Evolutionary conservation across 1,140 invertebrate genomes (phyloP).

Genomic region (Drosophila parvula): DNA sequence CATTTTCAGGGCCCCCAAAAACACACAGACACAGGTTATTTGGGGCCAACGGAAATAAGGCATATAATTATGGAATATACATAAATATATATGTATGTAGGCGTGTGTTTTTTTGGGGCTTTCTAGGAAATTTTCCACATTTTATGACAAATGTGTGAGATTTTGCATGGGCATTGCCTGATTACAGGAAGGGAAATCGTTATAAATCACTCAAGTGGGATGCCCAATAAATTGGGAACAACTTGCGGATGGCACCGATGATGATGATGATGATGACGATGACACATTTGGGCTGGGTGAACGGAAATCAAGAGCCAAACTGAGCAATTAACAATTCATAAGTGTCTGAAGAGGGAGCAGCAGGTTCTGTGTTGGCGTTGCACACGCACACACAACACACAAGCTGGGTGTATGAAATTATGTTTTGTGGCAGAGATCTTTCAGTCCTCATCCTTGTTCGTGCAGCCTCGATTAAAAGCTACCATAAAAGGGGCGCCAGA

Average conservation of each 20-base stretch:
- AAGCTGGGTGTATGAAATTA: slow-evolving; percentile 29
- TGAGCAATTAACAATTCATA: slow-evolving; percentile 34
- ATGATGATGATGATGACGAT: slow-evolving; percentile 26
- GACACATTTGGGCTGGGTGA: slow-evolving; percentile 45
- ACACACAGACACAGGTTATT: slow-evolving; percentile 1
- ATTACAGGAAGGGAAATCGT: slow-evolving; percentile 16
- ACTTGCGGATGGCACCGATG: slow-evolving; percentile 6
- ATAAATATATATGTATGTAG: slow-evolving; percentile 10
- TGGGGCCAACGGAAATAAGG: slow-evolving; percentile 51
- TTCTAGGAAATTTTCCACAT: slow-evolving; percentile 23
- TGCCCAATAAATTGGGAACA: slow-evolving; percentile 32
- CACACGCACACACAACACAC: background rate
- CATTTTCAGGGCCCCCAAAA: slow-evolving; percentile 22
- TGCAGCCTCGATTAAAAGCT: slow-evolving; percentile 31
- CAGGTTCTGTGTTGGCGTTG: slow-evolving; percentile 38
- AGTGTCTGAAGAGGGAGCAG: slow-evolving; percentile 33
- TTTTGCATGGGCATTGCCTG: slow-evolving; percentile 21
- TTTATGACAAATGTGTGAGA: slow-evolving; percentile 31
- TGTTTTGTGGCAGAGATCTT: slow-evolving; percentile 11
- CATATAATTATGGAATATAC: slow-evolving; percentile 45
- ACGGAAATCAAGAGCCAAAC: slow-evolving; percentile 39
- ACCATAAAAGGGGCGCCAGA: slow-evolving; percentile 40
- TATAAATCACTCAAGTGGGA: slow-evolving; percentile 43
- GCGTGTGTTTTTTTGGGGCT: background rate
- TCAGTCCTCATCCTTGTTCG: slow-evolving; percentile 18